Base-by-base conservation (phyloP, 2,113 vertebrate genomes). In the Sylvia atricapilla region DNA sequence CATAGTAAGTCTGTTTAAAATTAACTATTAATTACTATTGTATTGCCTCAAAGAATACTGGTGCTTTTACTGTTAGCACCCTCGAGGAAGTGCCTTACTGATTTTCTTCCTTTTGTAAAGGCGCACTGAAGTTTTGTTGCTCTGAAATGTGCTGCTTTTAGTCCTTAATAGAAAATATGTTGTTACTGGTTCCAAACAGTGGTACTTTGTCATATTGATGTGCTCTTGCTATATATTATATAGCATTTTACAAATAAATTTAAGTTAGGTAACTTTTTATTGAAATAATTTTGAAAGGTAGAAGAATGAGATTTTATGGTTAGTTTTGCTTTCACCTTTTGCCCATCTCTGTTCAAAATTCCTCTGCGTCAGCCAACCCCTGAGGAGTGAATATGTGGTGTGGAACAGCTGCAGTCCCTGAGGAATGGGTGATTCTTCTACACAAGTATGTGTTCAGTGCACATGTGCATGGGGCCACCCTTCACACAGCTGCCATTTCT, bases 171-270 rank as follows among this genome's bases (percentile, higher is more conserved):
- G 84, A 86, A 91, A 86, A 76, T 24, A 35, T 39, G 68, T 92
- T 95, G 52, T 84, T 84, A 78, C 1, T 84, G 64, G 37, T 94
- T 92, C 72, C 83, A 78, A 82, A 87, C 67, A 74, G 49, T 52
- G 80, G 68, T 90, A 80, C 68, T 87, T 81, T 86, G 73, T 96
- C 76, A 59, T 91, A 60, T 3, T 70, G 68, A 89, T 90, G 82
- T 80, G 68, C 64, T 93, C 85, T 63, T 89, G 93, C 93, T 97
- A 97, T 91, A 89, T 81, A 49, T 70, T 78, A 94, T 95, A 93
- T 78, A 94, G 89, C 91, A 93, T 94, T 97, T 97, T 88, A 94
- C 77, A 94, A 97, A 96, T 97, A 96, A 97, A 96, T 88, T 19
- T 72, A 89, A 89, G 37, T 93, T 69, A 85, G 89, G 35, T 84